These are phyloP conservation scores for Tetramorium alpestre DNA, from an alignment of 1,140 invertebrate genomes.

Conservation along the genomic window DNA sequence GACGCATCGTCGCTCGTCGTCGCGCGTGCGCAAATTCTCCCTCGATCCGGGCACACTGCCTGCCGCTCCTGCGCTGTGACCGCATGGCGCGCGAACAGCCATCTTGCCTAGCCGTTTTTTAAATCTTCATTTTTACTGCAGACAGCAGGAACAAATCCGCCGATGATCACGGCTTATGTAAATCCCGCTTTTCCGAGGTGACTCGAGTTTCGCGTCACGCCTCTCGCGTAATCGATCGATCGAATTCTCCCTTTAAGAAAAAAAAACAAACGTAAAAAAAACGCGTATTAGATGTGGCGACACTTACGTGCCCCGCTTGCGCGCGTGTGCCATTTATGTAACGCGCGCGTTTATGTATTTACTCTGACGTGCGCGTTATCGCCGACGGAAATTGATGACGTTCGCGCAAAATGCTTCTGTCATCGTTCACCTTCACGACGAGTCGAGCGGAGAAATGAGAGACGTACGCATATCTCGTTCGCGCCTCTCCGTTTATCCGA, in stretches of 20 bases:
- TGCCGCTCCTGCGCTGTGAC: constrained; percentile 19
- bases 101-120: constrained; percentile 65
- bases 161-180: background rate
- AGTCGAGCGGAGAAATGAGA: background rate
- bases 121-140: constrained; percentile 47
- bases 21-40: background rate
- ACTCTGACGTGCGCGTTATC: constrained; percentile 14
- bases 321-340: constrained; percentile 36
- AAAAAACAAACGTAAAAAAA: background rate
- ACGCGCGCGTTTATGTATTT: constrained; percentile 28
- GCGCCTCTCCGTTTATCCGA: background rate
- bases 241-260: background rate
- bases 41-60: background rate
- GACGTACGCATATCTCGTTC: background rate
- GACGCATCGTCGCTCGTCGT: background rate
- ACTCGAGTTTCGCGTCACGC: background rate
- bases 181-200: background rate
- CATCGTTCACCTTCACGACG: background rate
- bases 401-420: background rate
- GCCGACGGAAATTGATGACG: constrained; percentile 38
- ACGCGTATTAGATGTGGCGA: background rate
- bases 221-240: background rate
- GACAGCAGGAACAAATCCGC: background rate
- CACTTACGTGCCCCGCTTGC: background rate
- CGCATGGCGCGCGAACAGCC: constrained; percentile 63